Conservation (phyloP, 2,797 vertebrate genomes). For the Acanthopagrus latus region DNA sequence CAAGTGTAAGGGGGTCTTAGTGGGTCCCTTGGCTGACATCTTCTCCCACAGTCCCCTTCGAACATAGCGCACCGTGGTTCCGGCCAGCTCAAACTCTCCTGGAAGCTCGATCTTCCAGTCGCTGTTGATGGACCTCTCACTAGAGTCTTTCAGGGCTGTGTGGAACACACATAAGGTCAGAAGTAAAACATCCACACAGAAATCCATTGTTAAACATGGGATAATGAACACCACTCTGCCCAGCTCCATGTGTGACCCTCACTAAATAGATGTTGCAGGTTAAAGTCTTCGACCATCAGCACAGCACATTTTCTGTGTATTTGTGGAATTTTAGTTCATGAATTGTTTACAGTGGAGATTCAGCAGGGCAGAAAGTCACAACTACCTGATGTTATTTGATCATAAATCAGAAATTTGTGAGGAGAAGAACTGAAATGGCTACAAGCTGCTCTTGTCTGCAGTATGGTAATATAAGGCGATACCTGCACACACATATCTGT, state of each 20-base stretch:
- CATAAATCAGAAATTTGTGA: neutral
- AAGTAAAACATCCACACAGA: neutral
- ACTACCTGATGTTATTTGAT: neutral
- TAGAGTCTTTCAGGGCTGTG: constrained; percentile 95
- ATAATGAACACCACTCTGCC: neutral
- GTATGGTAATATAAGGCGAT: neutral
- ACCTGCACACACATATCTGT: neutral
- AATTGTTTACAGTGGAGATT: neutral
- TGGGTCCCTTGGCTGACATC: constrained; percentile 98
- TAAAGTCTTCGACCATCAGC: neutral
- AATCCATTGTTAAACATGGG: too few relatives aligned
- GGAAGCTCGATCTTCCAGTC: constrained; percentile 99
- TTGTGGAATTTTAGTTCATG: neutral
- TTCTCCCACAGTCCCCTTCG: constrained; percentile 98
- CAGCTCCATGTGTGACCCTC: too few relatives aligned
- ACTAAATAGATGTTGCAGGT: neutral
- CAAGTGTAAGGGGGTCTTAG: constrained; percentile 93
- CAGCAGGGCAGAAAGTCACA: neutral
- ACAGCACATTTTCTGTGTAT: neutral
- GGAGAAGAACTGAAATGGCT: neutral
- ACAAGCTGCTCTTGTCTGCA: neutral
- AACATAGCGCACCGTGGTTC: constrained; percentile 95
- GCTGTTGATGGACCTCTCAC: constrained; percentile 95
- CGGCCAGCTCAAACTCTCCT: constrained; percentile 96
- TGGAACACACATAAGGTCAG: constrained; percentile 13